A percentile compares a stretch with the other conserved stretches of the same genome.
Conservation (phyloP, 1,140 invertebrate species). For the Penaeus japonicus region DNA sequence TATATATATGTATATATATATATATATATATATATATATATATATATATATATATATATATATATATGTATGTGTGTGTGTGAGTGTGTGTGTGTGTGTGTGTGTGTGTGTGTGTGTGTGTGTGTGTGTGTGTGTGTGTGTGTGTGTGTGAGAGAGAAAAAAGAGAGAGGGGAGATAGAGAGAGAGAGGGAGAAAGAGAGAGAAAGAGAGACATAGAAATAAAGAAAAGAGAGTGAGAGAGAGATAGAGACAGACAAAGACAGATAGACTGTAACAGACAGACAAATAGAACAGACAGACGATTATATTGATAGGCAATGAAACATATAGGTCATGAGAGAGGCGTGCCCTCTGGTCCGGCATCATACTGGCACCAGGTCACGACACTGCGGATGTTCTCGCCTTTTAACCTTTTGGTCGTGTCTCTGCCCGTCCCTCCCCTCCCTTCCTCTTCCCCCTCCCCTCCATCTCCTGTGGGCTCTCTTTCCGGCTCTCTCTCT, state of each 20-base stretch:
- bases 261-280: neutral
- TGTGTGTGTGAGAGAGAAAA: neutral
- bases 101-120: too few relatives aligned
- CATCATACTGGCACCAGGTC: too few relatives aligned
- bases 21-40: too few relatives aligned
- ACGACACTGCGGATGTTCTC: constrained; percentile 10
- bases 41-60: too few relatives aligned
- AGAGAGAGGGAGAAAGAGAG: neutral
- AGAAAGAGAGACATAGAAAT: neutral
- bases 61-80: too few relatives aligned
- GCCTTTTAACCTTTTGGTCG: constrained; percentile 11
- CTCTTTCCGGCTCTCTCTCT: constrained; percentile 10
- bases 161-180: too few relatives aligned
- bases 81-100: too few relatives aligned
- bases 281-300: neutral
- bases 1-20: too few relatives aligned
- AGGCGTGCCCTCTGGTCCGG: too few relatives aligned
- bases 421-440: neutral
- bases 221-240: neutral
- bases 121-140: too few relatives aligned
- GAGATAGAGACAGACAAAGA: neutral
- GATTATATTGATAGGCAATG: too few relatives aligned
- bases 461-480: neutral
- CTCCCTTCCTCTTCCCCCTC: neutral
- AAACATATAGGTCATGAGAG: too few relatives aligned